Conservation (phyloP, 23 tunicate species). For the Ciona savignyi region DNA sequence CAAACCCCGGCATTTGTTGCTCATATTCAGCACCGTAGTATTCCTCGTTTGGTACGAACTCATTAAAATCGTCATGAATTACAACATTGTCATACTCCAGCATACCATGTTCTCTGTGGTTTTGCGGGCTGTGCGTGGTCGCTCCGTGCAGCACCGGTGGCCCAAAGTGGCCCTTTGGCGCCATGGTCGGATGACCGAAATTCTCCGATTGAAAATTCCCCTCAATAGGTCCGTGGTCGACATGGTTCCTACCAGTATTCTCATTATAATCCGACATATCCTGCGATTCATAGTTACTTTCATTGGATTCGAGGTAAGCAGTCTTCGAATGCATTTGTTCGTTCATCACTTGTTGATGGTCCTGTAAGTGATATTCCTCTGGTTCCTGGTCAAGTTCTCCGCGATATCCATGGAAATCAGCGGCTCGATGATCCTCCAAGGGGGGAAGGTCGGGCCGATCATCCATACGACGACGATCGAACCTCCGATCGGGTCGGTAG, state of each 20-base stretch:
- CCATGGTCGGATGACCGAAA: neutral
- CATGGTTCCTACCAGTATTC: neutral
- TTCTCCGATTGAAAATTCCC: neutral
- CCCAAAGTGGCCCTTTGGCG: neutral
- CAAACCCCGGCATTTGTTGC: neutral
- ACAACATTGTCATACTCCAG: neutral
- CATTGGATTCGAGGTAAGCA: neutral
- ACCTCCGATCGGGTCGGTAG: constrained; percentile 31
- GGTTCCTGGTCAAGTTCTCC: neutral
- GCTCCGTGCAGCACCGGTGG: neutral
- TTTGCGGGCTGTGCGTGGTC: neutral
- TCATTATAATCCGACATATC: neutral
- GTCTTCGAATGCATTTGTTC: neutral
- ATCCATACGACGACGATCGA: constrained; percentile 22
- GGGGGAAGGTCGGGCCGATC: constrained; percentile 10
- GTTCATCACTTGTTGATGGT: neutral
- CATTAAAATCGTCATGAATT: neutral
- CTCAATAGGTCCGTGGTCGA: neutral
- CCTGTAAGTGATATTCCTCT: neutral
- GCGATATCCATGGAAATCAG: neutral
- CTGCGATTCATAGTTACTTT: neutral
- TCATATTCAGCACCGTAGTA: neutral
- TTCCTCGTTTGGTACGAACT: neutral
- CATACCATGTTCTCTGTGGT: neutral
- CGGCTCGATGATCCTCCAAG: neutral